Base-by-base conservation (phyloP, 1,140 invertebrate genomes). In the Heliconius hermathena region DNA sequence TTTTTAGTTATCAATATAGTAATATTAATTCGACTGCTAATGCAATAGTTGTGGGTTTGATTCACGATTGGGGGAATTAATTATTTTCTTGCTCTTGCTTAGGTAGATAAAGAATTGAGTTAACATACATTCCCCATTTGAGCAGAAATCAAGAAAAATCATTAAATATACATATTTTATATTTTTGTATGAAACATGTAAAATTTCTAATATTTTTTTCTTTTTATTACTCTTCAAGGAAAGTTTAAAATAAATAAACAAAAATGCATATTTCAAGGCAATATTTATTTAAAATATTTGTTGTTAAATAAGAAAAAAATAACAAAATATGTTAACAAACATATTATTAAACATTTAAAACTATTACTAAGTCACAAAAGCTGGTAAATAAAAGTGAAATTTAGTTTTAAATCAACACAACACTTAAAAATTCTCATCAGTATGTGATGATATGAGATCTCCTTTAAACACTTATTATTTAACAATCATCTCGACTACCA, bases 271-370 rank as follows among this genome's bases (percentile, higher is more conserved):
- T 87, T 84, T 91, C 75, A 87, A 91, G 88, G 89, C 87, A 89
- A 90, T 89, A 88, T 92, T 92, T 92, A 92, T 91, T 93, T 91
- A 79, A 89, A 91, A 90, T 89, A 88, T 89, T 89, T 86, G 81
- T 90, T 89, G 87, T 90, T 89, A 91, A 92, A 90, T 86, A 89
- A 89, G 87, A 89, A 87, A 90, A 82, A 89, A 91, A 88, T 90
- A 93, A 93, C 88, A 93, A 92, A 91, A 92, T 89, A 90, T 92
- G 90, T 90, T 91, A 93, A 93, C 90, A 92, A 93, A 92, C 89
- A 91, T 91, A 86, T 66, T 66, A 66, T 66, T 66, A 66, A 29
- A 57, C 46, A 77, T 81, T 71, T 76, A 72, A 36, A 38, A 81
- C 74, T 81, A 79, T 88, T 84, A 86, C 89, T 90, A 91, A 89